Percentiles rank a stretch among this genome's conserved stretches.
These are phyloP conservation scores for Apteryx mantelli DNA, from an alignment of 2,113 vertebrate species.

Conservation along the genomic window DNA sequence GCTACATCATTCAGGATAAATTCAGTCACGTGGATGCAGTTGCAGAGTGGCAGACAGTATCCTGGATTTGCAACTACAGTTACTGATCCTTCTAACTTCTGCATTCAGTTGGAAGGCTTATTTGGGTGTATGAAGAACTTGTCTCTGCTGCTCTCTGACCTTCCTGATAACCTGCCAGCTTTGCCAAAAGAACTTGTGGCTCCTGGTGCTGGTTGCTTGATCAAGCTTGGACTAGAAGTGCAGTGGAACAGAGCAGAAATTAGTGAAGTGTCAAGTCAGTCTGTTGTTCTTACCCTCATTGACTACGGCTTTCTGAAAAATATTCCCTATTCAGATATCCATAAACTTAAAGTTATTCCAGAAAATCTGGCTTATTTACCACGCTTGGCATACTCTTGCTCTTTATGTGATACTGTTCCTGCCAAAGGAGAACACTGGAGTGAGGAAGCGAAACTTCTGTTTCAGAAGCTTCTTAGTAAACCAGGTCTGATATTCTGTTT, in stretches of 20 bases:
- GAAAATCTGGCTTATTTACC: constrained; percentile 75
- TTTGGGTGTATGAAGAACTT: constrained; percentile 76
- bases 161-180: constrained; percentile 68
- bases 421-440: constrained; percentile 76
- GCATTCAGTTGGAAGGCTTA: constrained; percentile 78
- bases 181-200: constrained; percentile 71
- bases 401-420: constrained; percentile 78
- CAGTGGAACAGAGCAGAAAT: constrained; percentile 88
- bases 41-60: constrained; percentile 71
- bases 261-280: constrained; percentile 47
- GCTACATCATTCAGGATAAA: not conserved
- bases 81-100: constrained; percentile 84
- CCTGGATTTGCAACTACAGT: constrained; percentile 75
- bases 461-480: constrained; percentile 78
- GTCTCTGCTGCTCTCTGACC: constrained; percentile 73
- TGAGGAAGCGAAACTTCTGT: constrained; percentile 76
- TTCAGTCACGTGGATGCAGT: constrained; percentile 53
- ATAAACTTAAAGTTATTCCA: constrained; percentile 79
- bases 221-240: constrained; percentile 69
- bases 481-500: constrained; percentile 80
- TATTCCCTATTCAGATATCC: constrained; percentile 66
- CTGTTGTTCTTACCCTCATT: constrained; percentile 75
- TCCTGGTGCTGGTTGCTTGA: constrained; percentile 80
- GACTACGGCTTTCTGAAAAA: constrained; percentile 82
- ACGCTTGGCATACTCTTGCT: constrained; percentile 78